Evolutionary conservation across 2,797 vertebrate species (phyloP), one percentile per base, ranked within the genome.

Genomic region (Crax fasciolata): DNA sequence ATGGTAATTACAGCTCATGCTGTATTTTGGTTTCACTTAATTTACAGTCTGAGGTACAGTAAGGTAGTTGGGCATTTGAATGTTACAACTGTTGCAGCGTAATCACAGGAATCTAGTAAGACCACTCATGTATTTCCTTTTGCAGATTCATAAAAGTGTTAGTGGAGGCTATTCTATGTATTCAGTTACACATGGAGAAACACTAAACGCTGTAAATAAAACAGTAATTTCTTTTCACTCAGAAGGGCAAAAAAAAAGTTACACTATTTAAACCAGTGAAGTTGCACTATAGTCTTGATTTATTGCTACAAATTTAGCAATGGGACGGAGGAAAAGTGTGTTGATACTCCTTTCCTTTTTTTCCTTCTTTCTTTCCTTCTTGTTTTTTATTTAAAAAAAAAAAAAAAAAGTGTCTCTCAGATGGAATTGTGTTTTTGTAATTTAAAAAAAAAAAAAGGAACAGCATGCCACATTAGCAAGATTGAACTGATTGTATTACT

Each of bases 21-120:
- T 23, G n/a, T 83, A 38, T 93, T 89, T 90, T 89, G 2, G 0
- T 90, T 94, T 91, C 1, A 2, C 62, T 86, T 95, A 70, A 84
- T 94, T 92, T 94, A 43, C 73, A 66, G 3, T 80, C 66, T 49
- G 61, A 88, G 46, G 32, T 74, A n/a, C 24, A 46, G 59, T 55
- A 71, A 90, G 55, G 35, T 88, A 61, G 27, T 52, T 92, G 44
- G 10, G 28, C 11, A 35, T 89, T 90, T 94, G 78, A 89, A 80
- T 85, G 39, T 81, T 85, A 65, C 13, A 77, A 43, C 74, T 79
- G 30, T 63, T 89, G 30, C 14, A 32, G 51, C 75, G 17, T 86
- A 78, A 84, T 91, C 43, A n/a, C n/a, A 73, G 70, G 35, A 89
- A 43, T 24, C 18, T 43, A 13, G 46, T 78, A 54, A 89, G 39